Conservation (phyloP, 2,797 vertebrate genomes). For the Hemibagrus guttatus region DNA sequence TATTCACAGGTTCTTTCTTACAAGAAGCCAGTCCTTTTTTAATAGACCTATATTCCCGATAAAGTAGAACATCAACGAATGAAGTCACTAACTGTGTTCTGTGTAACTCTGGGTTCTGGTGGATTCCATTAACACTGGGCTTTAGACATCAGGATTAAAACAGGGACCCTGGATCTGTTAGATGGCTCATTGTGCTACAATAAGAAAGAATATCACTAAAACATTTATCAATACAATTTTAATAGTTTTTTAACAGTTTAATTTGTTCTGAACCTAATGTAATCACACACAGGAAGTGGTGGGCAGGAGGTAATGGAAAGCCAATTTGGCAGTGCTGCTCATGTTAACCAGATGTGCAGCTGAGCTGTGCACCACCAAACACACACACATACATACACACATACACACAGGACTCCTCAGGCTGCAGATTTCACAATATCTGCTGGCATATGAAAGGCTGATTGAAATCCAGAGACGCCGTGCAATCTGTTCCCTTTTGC, state of each 20-base stretch:
- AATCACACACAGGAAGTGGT: neutral
- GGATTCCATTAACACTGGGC: neutral
- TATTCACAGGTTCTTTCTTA: neutral
- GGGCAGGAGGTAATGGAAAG: neutral
- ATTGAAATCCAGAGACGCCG: neutral
- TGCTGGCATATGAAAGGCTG: neutral
- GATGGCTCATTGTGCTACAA: neutral
- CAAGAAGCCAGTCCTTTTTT: neutral
- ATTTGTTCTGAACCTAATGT: neutral
- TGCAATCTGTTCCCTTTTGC: neutral
- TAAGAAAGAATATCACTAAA: neutral
- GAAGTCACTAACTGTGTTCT: neutral
- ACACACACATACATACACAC: neutral
- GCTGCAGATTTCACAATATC: neutral
- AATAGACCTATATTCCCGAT: neutral
- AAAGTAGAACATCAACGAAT: neutral
- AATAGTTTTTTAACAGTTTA: neutral
- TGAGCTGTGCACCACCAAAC: neutral
- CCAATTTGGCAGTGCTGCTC: slow-evolving; percentile 2
- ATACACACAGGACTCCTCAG: neutral
- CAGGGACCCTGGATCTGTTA: neutral
- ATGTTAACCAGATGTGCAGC: slow-evolving; percentile 61
- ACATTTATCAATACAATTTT: neutral
- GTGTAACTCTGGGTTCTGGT: neutral
- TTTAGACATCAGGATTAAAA: neutral